A percentile compares a stretch with the other conserved stretches of the same genome.
Evolutionary conservation across 2,113 vertebrate species (phyloP).

Genomic region (Pycnonotus jocosus): DNA sequence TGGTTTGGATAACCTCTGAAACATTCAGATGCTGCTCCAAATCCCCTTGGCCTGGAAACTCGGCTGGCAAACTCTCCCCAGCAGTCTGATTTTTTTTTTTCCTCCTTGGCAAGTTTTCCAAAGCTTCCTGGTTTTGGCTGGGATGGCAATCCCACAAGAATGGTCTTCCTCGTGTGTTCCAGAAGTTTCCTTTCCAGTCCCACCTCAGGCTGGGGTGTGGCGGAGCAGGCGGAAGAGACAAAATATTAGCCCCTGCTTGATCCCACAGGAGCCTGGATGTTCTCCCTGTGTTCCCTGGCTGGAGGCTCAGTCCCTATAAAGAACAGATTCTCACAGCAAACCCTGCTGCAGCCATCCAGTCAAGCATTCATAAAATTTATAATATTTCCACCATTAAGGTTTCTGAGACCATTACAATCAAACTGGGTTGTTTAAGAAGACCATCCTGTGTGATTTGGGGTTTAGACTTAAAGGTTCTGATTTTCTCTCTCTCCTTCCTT

Average conservation of each 20-base stretch:
- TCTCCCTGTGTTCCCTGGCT: not conserved
- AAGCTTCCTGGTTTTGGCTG: conserved; percentile 16
- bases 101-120: not conserved
- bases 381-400: not conserved
- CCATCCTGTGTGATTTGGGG: not conserved
- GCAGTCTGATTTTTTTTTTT: not conserved
- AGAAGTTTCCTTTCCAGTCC: conserved; percentile 29
- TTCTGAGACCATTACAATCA: not conserved
- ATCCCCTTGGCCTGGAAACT: conserved; percentile 3
- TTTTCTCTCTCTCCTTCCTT: not conserved
- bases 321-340: not conserved
- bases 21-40: conserved; percentile 27
- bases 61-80: not conserved
- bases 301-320: not conserved
- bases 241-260: not conserved
- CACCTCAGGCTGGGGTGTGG: conserved; percentile 43
- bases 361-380: not conserved
- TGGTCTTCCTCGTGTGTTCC: conserved; percentile 4
- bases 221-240: not conserved
- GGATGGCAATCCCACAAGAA: conserved; percentile 45
- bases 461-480: not conserved
- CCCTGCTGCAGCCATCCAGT: not conserved
- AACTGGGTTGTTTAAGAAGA: not conserved
- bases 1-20: conserved; percentile 45
- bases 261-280: not conserved